Base-by-base conservation (phyloP, 1,140 invertebrate species). In the Bombus sibiricus region DNA sequence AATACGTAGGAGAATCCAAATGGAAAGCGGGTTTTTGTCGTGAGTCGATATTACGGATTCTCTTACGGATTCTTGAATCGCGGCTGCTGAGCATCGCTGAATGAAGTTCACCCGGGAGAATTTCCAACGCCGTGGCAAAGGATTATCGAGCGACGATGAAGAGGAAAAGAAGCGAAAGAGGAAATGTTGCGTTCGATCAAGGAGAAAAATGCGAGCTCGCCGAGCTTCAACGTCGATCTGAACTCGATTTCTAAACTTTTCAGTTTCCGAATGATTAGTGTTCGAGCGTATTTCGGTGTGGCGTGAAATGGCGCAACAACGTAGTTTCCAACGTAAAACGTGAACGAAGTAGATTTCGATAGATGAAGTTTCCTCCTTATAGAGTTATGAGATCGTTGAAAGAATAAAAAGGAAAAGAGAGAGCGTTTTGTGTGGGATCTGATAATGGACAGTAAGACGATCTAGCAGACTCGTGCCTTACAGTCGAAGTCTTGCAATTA, bases 21-120 rank as follows among this genome's bases (percentile, higher is more conserved):
- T 59, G 78, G 43, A 68, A 77, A 57, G 59, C 28, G 39, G 81
- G 78, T 78, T 53, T 76, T 66, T 59, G 74, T 62, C 86, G 68
- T n/a, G 59, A 62, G 76, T 57, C 69, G 88, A 87, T 89, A 90
- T 90, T 87, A 90, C 77, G 76, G 88, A 90, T 87, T 85, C 88
- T 79, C 74, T 68, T 37, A 68, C 66, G 66, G 34, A 68, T 68
- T 68, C 74, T 82, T 69, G 76, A 78, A 85, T 83, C 86, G 73
- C 68, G 68, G 34, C 41, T 69, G 85, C 62, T 10, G 62, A 47
- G n/a, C 64, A 77, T 66, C 10, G 59, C 25, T 84, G 83, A 86
- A 87, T 88, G 79, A 80, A 86, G 83, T 86, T 86, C 82, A 86
- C 77, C n/a, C 28, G 39, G 39, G 73, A 77, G 86, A 81, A 84